phyloP scores from a whole-genome alignment of 1,140 invertebrate species.

The Pseudomyrmex dendroicus region DNA sequence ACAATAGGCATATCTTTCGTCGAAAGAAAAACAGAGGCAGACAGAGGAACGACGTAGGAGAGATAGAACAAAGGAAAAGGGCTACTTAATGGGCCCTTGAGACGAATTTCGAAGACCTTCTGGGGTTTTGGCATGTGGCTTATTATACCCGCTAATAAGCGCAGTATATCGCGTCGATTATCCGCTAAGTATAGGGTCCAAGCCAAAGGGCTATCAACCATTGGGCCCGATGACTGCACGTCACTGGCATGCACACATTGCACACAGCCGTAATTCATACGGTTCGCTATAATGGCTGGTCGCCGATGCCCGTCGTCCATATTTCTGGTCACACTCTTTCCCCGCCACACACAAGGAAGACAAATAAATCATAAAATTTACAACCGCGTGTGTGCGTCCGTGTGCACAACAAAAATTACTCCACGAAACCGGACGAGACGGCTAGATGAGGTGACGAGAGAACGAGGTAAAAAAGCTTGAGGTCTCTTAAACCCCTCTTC shows the following conservation, averaged over 20 bases:
- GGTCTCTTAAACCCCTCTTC: background rate
- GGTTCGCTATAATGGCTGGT: constrained; percentile 69
- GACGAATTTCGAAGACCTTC: constrained; percentile 40
- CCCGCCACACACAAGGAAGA: constrained; percentile 60
- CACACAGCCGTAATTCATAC: constrained; percentile 80
- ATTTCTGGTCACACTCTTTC: constrained; percentile 31
- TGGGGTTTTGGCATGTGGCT: constrained; percentile 65
- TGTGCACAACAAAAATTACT: constrained; percentile 10
- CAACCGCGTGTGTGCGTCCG: constrained; percentile 60
- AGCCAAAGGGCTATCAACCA: constrained; percentile 73
- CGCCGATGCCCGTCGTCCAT: constrained; percentile 42
- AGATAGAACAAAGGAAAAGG: background rate
- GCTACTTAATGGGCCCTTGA: constrained; percentile 44
- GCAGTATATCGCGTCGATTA: constrained; percentile 84
- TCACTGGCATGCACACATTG: constrained; percentile 76
- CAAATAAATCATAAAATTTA: constrained; percentile 82
- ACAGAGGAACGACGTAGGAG: constrained; percentile 35
- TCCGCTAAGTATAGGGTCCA: constrained; percentile 83
- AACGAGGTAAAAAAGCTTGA: constrained; percentile 24
- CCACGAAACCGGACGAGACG: constrained; percentile 6
- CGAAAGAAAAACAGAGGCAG: constrained; percentile 24
- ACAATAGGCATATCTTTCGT: background rate
- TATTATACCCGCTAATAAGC: constrained; percentile 83
- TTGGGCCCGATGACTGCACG: constrained; percentile 80
- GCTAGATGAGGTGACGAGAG: constrained; percentile 13